phyloP scores from a whole-genome alignment of 2,113 vertebrate genomes.

The Cisticola juncidis region DNA sequence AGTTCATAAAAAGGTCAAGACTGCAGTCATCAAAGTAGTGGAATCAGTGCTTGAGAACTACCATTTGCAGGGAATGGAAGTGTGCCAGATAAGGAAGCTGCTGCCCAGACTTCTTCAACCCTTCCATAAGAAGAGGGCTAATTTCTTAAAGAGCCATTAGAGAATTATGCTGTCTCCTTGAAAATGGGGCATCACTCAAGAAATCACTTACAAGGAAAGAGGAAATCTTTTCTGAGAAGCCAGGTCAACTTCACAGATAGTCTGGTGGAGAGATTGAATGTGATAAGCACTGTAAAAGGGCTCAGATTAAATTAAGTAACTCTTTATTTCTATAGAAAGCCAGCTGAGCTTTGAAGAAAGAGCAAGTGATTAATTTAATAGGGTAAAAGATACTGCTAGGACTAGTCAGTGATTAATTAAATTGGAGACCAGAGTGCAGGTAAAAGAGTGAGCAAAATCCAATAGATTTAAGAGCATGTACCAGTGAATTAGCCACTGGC shows the following conservation, averaged over 20 bases:
- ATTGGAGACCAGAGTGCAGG: constrained; percentile 3
- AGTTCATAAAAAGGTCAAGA: constrained; percentile 11
- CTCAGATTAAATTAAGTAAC: constrained; percentile 42
- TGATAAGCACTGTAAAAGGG: constrained; percentile 16
- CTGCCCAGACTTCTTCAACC: neutral
- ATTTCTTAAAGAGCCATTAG: constrained; percentile 1
- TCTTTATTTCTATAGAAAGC: constrained; percentile 4
- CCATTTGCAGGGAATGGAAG: neutral
- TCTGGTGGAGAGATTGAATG: neutral
- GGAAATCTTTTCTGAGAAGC: constrained; percentile 11
- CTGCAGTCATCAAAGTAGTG: neutral
- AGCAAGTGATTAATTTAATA: constrained; percentile 32
- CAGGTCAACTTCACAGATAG: neutral
- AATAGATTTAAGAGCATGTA: neutral
- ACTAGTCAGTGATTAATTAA: constrained; percentile 60
- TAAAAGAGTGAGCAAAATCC: constrained; percentile 34
- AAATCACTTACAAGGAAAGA: constrained; percentile 11
- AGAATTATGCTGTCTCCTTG: constrained; percentile 10
- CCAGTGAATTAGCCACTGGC: neutral
- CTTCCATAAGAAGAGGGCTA: neutral
- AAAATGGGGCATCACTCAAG: constrained; percentile 10
- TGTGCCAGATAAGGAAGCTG: neutral
- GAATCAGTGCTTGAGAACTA: neutral
- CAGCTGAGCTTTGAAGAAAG: constrained; percentile 29
- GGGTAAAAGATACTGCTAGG: constrained; percentile 19